Evolutionary conservation across 2,797 vertebrate genomes (phyloP), one percentile per base, ranked within the genome.

Genomic region (Sarcoramphus papa): DNA sequence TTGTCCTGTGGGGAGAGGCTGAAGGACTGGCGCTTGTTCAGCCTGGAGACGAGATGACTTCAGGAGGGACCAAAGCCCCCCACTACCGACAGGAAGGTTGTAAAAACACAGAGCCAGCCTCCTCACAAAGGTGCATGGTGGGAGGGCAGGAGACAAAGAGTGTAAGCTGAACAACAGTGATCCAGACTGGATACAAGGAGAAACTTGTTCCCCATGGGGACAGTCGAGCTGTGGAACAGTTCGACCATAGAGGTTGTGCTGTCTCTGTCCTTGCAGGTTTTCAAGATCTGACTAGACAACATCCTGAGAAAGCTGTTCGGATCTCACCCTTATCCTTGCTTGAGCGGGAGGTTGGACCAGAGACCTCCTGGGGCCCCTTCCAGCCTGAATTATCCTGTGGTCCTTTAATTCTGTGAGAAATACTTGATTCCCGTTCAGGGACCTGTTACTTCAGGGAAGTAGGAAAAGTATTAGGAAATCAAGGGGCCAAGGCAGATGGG

Each of bases 141-240:
- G 67, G 28, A 82, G 9, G 7, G 10, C 0, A 1, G 25, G n/a
- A 73, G 31, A 10, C 17, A 41, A 41, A 53, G 40, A 53, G 5
- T 3, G 2, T 11, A 43, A 64, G 4, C 6, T 14, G 12, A 78
- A 30, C 50, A 50, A 1, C 1, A 0, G 0, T 69, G 68, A 35
- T 50, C 11, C 54, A 45, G 41, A 30, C 31, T 75, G 59, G 8
- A 14, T 22, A 3, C n/a, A 75, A 9, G 10, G 43, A 51, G 53
- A 78, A 78, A 33, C 12, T 62, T 62, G 6, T 8, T 92, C 21
- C 28, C 15, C 2, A 0, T 17, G 10, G 10, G 23, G 8, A 23
- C 5, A 20, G 21, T 17, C 0, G 5, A 70, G 25, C 57, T 84
- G 40, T 70, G 35, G 31, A 88, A 53, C 24, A 30, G 11, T 35